These are phyloP conservation scores for Griposia aprilina DNA, from an alignment of 2,888 invertebrate genomes.

Conservation along the genomic window DNA sequence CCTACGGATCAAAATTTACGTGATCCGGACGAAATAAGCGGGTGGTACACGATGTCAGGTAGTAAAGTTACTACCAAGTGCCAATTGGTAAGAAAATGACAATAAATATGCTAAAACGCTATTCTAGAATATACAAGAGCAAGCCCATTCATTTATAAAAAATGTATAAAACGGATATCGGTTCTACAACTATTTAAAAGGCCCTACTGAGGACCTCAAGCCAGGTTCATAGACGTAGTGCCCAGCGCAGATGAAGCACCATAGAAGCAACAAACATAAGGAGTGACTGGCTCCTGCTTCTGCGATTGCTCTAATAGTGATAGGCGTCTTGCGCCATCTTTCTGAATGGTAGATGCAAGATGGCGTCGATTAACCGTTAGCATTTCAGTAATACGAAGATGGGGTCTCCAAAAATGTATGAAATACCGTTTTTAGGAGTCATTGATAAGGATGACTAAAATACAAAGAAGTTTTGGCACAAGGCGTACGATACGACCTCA, in stretches of 20 bases:
- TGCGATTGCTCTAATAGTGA: background rate
- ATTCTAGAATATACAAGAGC: background rate
- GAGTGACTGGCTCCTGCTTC: background rate
- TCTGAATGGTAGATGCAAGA: background rate
- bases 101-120: background rate
- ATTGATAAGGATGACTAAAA: conserved; percentile 8
- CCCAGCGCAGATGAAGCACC: too few relatives aligned
- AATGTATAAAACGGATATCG: background rate
- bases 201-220: background rate
- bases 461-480: background rate
- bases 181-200: background rate
- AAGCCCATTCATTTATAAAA: background rate
- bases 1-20: background rate
- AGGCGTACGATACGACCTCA: background rate
- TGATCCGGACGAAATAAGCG: conserved; percentile 23
- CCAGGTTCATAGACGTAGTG: background rate
- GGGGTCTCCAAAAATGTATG: background rate
- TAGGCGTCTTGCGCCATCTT: background rate
- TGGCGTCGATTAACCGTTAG: background rate
- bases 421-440: background rate
- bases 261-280: background rate
- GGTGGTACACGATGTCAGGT: conserved; percentile 16
- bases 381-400: background rate
- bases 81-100: background rate
- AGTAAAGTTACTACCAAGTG: background rate